Evolutionary conservation across 1,140 invertebrate genomes (phyloP).

Genomic region (Adoxophyes honmai): DNA sequence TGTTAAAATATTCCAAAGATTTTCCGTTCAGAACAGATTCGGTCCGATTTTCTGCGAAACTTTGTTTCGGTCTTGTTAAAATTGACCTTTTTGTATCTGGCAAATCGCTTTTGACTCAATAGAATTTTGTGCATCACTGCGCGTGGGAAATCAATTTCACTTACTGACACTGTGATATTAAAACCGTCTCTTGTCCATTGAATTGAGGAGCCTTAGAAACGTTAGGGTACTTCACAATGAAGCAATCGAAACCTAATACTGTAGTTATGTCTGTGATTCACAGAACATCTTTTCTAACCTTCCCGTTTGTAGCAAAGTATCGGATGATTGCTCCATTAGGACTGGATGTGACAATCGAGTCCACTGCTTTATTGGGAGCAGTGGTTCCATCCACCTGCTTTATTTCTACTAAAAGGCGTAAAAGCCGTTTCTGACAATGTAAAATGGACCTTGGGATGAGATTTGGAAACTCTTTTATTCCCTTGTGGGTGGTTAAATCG

Average conservation of each 20-base stretch:
- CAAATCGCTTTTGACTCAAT: too few relatives aligned
- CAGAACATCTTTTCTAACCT: neutral
- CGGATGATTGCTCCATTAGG: constrained; percentile 12
- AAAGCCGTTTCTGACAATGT: neutral
- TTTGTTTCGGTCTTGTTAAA: too few relatives aligned
- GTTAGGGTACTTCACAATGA: neutral
- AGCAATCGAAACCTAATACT: neutral
- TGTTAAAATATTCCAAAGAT: too few relatives aligned
- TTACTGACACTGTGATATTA: too few relatives aligned
- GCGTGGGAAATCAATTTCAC: too few relatives aligned
- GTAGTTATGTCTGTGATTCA: neutral
- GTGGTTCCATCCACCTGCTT: neutral
- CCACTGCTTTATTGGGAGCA: neutral
- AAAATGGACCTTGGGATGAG: neutral
- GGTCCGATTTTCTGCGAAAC: too few relatives aligned
- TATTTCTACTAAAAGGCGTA: neutral
- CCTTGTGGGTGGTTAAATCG: constrained; percentile 29
- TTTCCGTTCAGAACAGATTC: too few relatives aligned
- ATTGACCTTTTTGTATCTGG: too few relatives aligned
- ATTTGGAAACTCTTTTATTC: neutral
- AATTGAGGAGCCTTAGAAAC: too few relatives aligned
- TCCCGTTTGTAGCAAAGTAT: neutral
- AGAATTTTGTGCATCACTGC: too few relatives aligned
- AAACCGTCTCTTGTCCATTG: too few relatives aligned
- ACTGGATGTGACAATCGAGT: constrained; percentile 4